Evolutionary conservation across 2,113 vertebrate species (phyloP).

Genomic region (Prunella fulvescens): DNA sequence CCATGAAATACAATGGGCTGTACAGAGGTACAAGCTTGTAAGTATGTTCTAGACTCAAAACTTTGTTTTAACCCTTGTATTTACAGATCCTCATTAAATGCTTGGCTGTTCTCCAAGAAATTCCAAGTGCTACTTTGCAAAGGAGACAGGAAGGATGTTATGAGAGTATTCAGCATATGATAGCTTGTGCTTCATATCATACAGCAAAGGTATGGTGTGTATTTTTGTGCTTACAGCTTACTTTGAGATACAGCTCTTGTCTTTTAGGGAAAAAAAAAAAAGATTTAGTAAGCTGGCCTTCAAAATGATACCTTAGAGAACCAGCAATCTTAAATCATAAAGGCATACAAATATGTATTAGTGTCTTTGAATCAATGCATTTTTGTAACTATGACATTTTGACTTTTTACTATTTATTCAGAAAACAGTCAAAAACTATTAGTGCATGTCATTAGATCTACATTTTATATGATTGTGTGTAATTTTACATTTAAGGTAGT

Average conservation of each 20-base stretch:
- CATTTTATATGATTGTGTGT: neutral
- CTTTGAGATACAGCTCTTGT: neutral
- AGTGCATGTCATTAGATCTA: neutral
- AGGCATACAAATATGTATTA: neutral
- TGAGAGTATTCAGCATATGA: constrained; percentile 87
- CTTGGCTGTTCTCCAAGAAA: constrained; percentile 83
- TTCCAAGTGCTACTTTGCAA: constrained; percentile 70
- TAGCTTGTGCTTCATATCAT: constrained; percentile 87
- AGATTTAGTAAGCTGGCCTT: neutral
- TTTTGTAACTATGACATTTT: neutral
- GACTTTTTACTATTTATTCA: neutral
- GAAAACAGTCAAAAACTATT: neutral
- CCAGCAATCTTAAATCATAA: neutral
- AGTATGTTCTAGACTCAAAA: neutral
- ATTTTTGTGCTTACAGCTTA: neutral
- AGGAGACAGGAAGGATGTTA: constrained; percentile 67
- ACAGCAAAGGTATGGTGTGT: constrained; percentile 81
- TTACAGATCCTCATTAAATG: constrained; percentile 90
- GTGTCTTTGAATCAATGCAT: neutral
- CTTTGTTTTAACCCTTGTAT: neutral
- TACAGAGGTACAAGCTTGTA: neutral
- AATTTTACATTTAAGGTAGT: neutral
- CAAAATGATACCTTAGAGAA: neutral
- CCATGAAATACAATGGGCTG: neutral
- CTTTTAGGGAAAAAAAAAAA: neutral